Evolutionary conservation across 1,140 invertebrate genomes (phyloP), one percentile per base, ranked within the genome.

Genomic region (Drosophila yakuba): DNA sequence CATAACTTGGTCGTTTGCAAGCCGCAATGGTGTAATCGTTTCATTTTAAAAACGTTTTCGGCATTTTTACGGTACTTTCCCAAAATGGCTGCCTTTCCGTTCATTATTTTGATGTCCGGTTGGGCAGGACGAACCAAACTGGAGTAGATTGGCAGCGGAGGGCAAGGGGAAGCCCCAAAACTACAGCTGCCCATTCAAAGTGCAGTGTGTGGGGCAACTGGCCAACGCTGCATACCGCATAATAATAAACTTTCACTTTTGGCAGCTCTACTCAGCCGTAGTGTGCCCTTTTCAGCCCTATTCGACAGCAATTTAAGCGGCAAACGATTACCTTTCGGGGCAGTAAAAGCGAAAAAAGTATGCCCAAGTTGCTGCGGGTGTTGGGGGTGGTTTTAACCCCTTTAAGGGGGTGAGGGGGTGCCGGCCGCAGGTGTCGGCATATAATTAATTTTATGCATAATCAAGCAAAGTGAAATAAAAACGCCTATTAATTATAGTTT

Each of bases 1-100:
- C 83, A 86, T 86, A 86, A 86, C 83, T 86, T 86, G 84, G 80
- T 89, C 83, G 83, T 86, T 86, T 86, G 84, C 84, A 89, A 73
- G 83, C 83, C 83, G 84, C 83, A 86, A 86, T 86, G 84, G 79
- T 84, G 83, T 86, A 86, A 86, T 86, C 83, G 83, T 88, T 85
- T 85, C 82, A 86, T 86, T 86, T 86, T 86, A 77, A 85, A 86
- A 86, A 89, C 83, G 83, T 86, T 86, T 88, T 85, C 74, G 69
- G 83, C 83, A 89, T 79, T 83, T 79, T 76, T 64, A 78, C 68
- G 59, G 76, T 50, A 61, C 60, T 58, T 57, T 45, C 35, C 36
- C 56, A 66, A 75, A 76, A 71, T 62, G 72, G 41, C 64, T 76
- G 77, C 61, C 72, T 80, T 85, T 89, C 84, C 83, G 84, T 89